Base-by-base conservation (phyloP, 2,113 vertebrate genomes). In the Apodemus speciosus region DNA sequence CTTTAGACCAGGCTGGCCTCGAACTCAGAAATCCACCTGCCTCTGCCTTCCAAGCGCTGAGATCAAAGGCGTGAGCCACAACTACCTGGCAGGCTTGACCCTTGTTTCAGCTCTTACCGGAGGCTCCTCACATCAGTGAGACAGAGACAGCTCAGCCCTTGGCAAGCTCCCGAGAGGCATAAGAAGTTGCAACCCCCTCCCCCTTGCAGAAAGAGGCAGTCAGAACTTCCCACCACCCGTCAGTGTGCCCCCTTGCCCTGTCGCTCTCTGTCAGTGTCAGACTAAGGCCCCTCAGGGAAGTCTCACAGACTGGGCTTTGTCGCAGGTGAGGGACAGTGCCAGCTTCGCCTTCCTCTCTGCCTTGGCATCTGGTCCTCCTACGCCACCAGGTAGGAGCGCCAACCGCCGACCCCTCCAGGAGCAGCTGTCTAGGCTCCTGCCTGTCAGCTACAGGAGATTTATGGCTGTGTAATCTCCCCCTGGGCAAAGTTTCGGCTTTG, bases 401-500 rank as follows among this genome's bases (percentile, higher is more conserved):
- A 66, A 66, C 62, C 62, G 27, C 62, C 62, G 32, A 35, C 49
- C 71, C 49, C 62, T 53, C 32, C 30, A 35, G 64, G 18, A 77
- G 68, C 79, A 68, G 85, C 58, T 38, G 3, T 46, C 72, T 2
- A 8, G 46, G 66, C 94, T 72, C 75, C 84, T 85, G 77, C 49
- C 23, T 13, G 25, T 40, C 18, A 0, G 23, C n/a, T n/a, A 32
- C 38, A 14, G 9, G 8, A 91, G 80, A 89, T 68, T 76, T 51
- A 87, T 25, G n/a, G 66, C 87, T 77, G 38, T 32, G 58, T 35
- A 46, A 35, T 91, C 72, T 38, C 75, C 43, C 71, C 80, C 66
- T 68, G 83, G 85, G 87, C 69, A 83, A 91, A 92, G 91, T 94
- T 25, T 75, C 64, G 8, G 69, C 92, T 94, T 73, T 64, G 13